Evolutionary conservation across 2,797 vertebrate genomes (phyloP).

Genomic region (Urosaurus nigricauda): DNA sequence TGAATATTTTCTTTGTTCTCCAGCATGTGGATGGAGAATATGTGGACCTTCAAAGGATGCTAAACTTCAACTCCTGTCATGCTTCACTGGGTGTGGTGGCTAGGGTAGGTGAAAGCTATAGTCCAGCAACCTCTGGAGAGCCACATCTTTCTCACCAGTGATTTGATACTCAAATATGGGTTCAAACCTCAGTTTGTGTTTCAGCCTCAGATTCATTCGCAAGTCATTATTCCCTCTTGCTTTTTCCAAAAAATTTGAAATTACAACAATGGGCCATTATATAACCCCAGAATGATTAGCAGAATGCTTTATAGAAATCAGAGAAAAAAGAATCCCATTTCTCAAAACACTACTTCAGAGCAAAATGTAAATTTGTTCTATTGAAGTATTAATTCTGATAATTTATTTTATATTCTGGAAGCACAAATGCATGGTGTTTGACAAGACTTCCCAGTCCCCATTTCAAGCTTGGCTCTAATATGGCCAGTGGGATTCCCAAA

Average conservation of each 20-base stretch:
- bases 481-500: too few relatives aligned
- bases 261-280: background rate
- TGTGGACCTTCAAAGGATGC: background rate
- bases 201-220: background rate
- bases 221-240: background rate
- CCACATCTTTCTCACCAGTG: background rate
- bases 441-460: background rate
- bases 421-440: too few relatives aligned
- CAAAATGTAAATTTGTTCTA: background rate
- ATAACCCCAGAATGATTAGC: background rate
- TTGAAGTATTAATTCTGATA: background rate
- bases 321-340: background rate
- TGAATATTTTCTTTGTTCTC: background rate
- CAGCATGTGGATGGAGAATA: background rate
- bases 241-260: background rate
- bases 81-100: background rate
- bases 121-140: background rate
- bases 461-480: background rate
- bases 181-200: background rate
- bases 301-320: background rate
- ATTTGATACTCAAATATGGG: background rate
- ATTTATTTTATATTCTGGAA: background rate
- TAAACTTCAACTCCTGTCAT: background rate
- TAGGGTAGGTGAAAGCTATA: background rate
- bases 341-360: background rate